Percentiles rank a stretch among this genome's conserved stretches.
phyloP scores from a whole-genome alignment of 2,797 vertebrate species.

The Acrossocheilus fasciatus region DNA sequence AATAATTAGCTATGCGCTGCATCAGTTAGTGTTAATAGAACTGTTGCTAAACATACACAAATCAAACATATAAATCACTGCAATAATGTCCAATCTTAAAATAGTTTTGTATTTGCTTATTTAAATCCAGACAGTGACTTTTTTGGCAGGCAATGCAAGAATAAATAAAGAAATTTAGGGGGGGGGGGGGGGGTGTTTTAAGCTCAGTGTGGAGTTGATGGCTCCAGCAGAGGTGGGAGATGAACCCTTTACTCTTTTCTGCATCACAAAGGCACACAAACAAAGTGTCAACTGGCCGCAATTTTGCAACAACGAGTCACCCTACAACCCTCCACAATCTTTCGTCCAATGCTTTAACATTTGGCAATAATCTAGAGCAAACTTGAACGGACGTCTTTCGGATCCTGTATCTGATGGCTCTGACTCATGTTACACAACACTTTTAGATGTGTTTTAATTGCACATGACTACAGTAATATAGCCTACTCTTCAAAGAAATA shows the following conservation, averaged over 20 bases:
- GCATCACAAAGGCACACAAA: constrained; percentile 74
- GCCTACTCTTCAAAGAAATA: background rate
- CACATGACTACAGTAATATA: background rate
- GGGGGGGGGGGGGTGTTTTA: too few relatives aligned
- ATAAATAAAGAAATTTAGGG: too few relatives aligned
- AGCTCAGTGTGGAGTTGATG: constrained; percentile 74
- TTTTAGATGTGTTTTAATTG: background rate
- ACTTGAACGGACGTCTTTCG: background rate
- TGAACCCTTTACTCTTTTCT: constrained; percentile 64
- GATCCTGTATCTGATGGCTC: background rate
- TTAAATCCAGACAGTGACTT: too few relatives aligned
- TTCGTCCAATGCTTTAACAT: background rate
- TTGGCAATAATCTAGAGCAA: background rate
- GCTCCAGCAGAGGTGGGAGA: constrained; percentile 69
- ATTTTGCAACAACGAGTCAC: constrained; percentile 48
- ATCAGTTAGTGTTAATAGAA: too few relatives aligned
- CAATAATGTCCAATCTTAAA: too few relatives aligned
- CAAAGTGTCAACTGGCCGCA: constrained; percentile 69
- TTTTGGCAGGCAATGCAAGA: background rate
- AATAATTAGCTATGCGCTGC: too few relatives aligned
- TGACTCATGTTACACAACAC: background rate
- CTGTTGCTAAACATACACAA: too few relatives aligned
- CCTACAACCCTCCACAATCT: constrained; percentile 44
- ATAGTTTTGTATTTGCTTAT: too few relatives aligned
- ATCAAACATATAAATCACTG: too few relatives aligned